A percentile compares a stretch with the other conserved stretches of the same genome.
Conservation (phyloP, 2,888 invertebrate genomes). For the Microplitis deprimator region DNA sequence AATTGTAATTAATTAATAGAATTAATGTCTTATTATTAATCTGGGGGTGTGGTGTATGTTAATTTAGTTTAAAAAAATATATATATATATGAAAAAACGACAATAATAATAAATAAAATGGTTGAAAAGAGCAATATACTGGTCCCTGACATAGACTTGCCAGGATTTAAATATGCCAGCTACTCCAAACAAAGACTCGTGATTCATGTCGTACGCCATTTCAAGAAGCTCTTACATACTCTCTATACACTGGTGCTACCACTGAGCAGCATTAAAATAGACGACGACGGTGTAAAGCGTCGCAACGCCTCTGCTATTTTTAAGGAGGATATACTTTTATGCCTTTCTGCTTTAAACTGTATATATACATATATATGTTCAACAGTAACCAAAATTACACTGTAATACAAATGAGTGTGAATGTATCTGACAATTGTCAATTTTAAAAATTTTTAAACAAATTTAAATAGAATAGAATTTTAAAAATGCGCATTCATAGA, state of each 20-base stretch:
- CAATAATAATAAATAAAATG: background rate
- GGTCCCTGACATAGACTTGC: conserved; percentile 42
- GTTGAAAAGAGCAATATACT: background rate
- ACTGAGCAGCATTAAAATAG: conserved; percentile 56
- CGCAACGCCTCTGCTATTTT: conserved; percentile 57
- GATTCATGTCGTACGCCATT: conserved; percentile 59
- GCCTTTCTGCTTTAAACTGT: conserved; percentile 20
- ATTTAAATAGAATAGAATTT: no score
- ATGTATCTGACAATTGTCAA: no score
- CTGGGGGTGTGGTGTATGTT: no score
- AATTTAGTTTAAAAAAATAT: no score
- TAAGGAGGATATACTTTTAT: conserved; percentile 46
- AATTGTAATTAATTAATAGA: background rate
- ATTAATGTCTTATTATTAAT: background rate
- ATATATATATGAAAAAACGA: background rate
- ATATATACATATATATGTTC: background rate
- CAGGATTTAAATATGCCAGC: conserved; percentile 30
- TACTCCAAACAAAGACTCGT: conserved; percentile 56
- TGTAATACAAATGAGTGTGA: background rate
- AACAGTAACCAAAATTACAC: background rate
- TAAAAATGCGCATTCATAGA: no score
- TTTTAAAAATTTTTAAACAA: no score
- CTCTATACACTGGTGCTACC: background rate
- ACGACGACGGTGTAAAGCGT: conserved; percentile 46
- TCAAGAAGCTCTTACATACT: conserved; percentile 46